phyloP scores from a whole-genome alignment of 2,113 vertebrate genomes.

The Ginglymostoma cirratum region DNA sequence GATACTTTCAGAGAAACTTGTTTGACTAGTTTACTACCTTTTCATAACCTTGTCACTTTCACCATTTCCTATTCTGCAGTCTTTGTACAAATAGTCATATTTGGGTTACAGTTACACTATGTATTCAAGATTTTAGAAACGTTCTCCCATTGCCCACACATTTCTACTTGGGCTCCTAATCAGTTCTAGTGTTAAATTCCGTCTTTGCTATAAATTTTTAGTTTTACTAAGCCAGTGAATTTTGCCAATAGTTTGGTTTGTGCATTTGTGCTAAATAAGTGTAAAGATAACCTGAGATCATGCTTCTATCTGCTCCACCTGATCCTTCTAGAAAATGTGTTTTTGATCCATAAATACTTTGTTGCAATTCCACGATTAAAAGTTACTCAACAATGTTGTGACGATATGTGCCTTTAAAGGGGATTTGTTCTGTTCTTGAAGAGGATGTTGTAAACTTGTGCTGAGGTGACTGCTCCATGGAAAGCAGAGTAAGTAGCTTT shows the following conservation, averaged over 20 bases:
- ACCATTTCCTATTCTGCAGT: background rate
- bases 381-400: background rate
- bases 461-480: no score
- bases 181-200: background rate
- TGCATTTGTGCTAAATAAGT: background rate
- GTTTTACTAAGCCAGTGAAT: background rate
- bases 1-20: background rate
- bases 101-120: background rate
- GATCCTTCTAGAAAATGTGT: background rate
- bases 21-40: background rate
- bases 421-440: no score
- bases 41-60: background rate
- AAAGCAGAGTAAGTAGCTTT: no score
- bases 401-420: no score
- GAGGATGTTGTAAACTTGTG: no score
- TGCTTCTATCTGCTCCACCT: background rate
- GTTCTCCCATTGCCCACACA: background rate
- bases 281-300: background rate
- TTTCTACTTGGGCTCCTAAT: background rate
- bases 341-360: background rate
- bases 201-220: background rate
- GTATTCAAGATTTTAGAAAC: background rate
- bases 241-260: background rate
- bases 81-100: background rate
- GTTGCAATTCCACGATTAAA: background rate